Evolutionary conservation across 2,888 invertebrate species (phyloP), one percentile per base, ranked within the genome.

Genomic region (Agriotes lineatus): DNA sequence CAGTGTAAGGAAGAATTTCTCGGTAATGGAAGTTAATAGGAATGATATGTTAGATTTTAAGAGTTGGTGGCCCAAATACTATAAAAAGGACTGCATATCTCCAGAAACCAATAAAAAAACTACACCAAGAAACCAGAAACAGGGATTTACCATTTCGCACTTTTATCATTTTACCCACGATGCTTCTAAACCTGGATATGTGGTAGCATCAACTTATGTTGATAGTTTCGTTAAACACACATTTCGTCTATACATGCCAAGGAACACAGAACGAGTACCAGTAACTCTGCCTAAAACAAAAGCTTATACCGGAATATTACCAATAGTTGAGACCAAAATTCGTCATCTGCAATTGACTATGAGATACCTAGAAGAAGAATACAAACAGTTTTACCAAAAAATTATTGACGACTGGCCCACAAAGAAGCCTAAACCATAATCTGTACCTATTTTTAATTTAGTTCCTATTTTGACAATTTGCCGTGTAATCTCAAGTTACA

Each of bases 71-170:
- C 9, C 37, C 14, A 56, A 19, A 56, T 56, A n/a, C n/a, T 56
- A 56, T 19, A 56, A 56, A 37, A 56, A 56, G n/a, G n/a, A n/a
- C n/a, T n/a, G n/a, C n/a, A 37, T 19, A 19, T 56, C 37, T 2
- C 9, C 37, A 19, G 56, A 37, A 56, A 56, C 18, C 16, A 10
- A 2, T 9, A 56, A 56, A 56, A 3, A 16, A 2, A n/a, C 7
- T 16, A 37, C 19, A 5, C 42, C 16, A 10, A 37, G 56, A 37
- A 7, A 4, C 12, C 2, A 56, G 2, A 56, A 12, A 10, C 30
- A 18, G 3, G 10, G 18, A 37, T 56, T 37, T 37, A 16, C 42
- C 9, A 42, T 42, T 5, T 42, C 35, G 5, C 35, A n/a, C 2
- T 35, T 35, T 6, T n/a, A 35, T 42, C 10, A 48, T 16, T 48